Evolutionary conservation across 2,888 invertebrate genomes (phyloP), one percentile per base, ranked within the genome.

Genomic region (Rutpela maculata): DNA sequence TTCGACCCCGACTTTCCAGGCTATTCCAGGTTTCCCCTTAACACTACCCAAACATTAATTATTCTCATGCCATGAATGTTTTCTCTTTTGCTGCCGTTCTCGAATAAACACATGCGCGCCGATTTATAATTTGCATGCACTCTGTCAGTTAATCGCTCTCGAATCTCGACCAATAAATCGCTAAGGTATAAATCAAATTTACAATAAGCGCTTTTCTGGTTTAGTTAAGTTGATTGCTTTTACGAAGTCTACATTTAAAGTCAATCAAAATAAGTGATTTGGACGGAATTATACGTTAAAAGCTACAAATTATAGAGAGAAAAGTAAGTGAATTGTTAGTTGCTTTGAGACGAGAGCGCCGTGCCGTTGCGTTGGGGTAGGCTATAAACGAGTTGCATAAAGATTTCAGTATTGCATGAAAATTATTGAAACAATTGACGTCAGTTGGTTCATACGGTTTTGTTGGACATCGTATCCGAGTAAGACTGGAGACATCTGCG

Each of bases 11-110:
- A 56, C 71, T 74, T 72, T 79, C 78, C 73, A 74, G 71, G 72
- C 79, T 78, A 77, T 77, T 80, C 74, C 77, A 81, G 84, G 83
- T 85, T 86, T 83, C 79, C 84, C 85, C 85, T 85, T 84, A 84
- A 84, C 84, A 81, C 85, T 83, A 82, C 85, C 86, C 85, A 84
- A 88, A 88, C 88, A 89, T 89, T 89, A 88, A 89, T 89, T 89
- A 84, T 81, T 83, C 80, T 78, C 79, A 80, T 85, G 87, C 88
- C 87, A 85, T 86, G 85, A 86, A 88, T 88, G 88, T 88, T 88
- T 89, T 88, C 87, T 86, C 83, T 84, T 82, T 84, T 87, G 86
- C 69, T 35, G 65, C 65, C 43, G 57, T 26, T 85, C 84, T 84
- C 84, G 85, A 83, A 86, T 87, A 86, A 87, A 87, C 87, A 87